Base-by-base conservation (phyloP, 2,113 vertebrate genomes). In the Centropristis striata region DNA sequence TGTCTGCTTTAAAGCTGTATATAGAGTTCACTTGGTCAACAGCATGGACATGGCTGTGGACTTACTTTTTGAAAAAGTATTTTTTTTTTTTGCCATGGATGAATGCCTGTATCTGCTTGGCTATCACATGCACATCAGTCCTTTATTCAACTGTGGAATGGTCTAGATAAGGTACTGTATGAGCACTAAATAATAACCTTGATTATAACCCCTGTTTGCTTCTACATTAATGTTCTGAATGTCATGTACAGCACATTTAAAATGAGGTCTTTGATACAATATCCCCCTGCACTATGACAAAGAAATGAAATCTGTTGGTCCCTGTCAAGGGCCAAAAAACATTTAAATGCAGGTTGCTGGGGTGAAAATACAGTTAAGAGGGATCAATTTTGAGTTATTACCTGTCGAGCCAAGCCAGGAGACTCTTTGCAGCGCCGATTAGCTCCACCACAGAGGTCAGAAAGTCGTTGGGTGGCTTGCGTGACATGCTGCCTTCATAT, bases 401-500 rank as follows among this genome's bases (percentile, higher is more conserved):
- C 98, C 97, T 96, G 93, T 99, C 98, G 41, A 99, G 92, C 98
- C 98, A 99, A 0, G 97, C 97, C 74, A 99, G 92, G 73, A 99
- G 94, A 85, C 97, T 96, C 92, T 99, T 99, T 3, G 98, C 98
- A 36, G 97, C 95, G 0, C 97, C 97, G 8, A 99, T 99, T 75
- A 99, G 96, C 85, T 98, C 98, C 54, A 99, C 98, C 8, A 99
- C 98, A 0, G 97, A 98, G 21, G 98, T 99, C 4, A 99, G 96
- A 75, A 99, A 97, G 86, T 99, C 97, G 13, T 98, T 99, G 69
- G 96, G 96, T 5, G 98, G 97, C 84, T 98, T 99, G 80, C 81
- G 95, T 1, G 96, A 96, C 0, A 87, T 93, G 90, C 87, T 95
- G 55, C 96, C 96, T 1, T 98, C 96, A 0, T 97, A 97, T 12